Evolutionary conservation across 1,140 invertebrate species (phyloP), one percentile per base, ranked within the genome.

Genomic region (Colletes gigas): DNA sequence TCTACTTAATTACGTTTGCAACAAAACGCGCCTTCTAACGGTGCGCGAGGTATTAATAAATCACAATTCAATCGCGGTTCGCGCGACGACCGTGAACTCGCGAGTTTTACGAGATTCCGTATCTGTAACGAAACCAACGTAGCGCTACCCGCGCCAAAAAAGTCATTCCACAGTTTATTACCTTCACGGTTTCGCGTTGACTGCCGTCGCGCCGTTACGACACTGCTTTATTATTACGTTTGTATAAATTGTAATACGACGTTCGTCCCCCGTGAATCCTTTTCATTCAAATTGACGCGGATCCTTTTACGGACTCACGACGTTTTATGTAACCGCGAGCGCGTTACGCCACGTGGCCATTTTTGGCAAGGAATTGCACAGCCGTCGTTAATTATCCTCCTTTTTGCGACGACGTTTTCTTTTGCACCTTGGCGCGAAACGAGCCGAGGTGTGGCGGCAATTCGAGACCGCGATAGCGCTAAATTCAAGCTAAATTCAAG

Each of bases 301-400:
- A 50, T 73, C 77, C 77, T 79, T 79, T 57, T 79, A 79, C 5
- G 77, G 77, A 15, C 4, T 14, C 14, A 9, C 44, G 44, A 17
- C 77, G 69, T 72, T 79, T 79, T 79, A 79, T 73, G 77, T 79
- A 79, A 79, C 69, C 69, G 60, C 52, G 77, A 73, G 30, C 69
- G 57, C 76, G 69, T 79, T 73, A 73, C 77, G 73, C 69, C 77
- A 66, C 60, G 69, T 50, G 52, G n/a, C 77, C 77, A 79, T 79
- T 79, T 79, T 79, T 73, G 77, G 77, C 69, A 7, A 57, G 50
- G 77, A 65, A 73, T 79, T 63, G 77, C 77, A 57, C 77, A 30
- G 10, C 41, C 77, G 77, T 66, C 77, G 77, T 79, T 79, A 79
- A 79, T 79, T 79, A 79, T 79, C 77, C 69, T 55, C n/a, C 77